Evolutionary conservation across 2,797 vertebrate genomes (phyloP).

Genomic region (Dermochelys coriacea): DNA sequence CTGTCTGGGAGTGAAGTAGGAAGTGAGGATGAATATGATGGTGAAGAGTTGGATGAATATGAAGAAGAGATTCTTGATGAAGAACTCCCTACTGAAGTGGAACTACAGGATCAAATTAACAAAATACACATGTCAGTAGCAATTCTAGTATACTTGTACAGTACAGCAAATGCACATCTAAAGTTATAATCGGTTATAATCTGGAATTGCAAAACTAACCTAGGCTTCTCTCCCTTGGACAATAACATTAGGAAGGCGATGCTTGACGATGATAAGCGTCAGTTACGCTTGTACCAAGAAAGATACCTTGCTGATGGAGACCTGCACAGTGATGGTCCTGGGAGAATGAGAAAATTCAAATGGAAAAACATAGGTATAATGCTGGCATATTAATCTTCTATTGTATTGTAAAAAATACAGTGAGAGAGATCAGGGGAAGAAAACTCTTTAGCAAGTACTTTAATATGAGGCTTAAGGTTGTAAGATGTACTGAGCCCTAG

Average conservation of each 20-base stretch:
- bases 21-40: constrained; percentile 92
- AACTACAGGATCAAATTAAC: constrained; percentile 93
- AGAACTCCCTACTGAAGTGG: constrained; percentile 91
- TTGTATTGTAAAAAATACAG: not conserved
- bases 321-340: constrained; percentile 94
- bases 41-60: constrained; percentile 87
- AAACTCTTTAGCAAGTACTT: not conserved
- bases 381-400: not conserved
- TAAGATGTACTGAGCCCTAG: accelerated
- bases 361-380: constrained; percentile 93
- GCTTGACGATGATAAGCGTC: constrained; percentile 94
- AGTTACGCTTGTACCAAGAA: constrained; percentile 95
- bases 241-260: constrained; percentile 89
- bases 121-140: constrained; percentile 96
- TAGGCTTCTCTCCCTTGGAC: not conserved
- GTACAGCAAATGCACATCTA: not conserved
- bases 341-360: constrained; percentile 91
- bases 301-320: constrained; percentile 94
- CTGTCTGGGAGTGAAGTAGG: constrained; percentile 93
- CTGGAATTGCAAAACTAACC: not conserved
- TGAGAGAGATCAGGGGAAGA: too few species aligned
- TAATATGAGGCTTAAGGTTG: not conserved
- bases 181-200: accelerated
- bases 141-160: accelerated
- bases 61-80: constrained; percentile 94